Conservation (phyloP, 2,113 vertebrate species). For the Felis catus region F.catus_Fca126_mat1.0 CM031415.1:90022501-90023000, state of each 20-base stretch:
- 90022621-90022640: neutral
- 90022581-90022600: neutral
- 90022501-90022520: neutral
- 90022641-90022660: neutral
- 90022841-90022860: neutral
- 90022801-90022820: neutral
- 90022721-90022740: neutral
- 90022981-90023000: neutral
- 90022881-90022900: neutral
- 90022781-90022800: neutral
- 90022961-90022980: neutral
- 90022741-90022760: neutral
- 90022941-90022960: neutral
- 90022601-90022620: neutral
- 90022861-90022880: neutral
- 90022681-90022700: neutral
- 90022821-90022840: neutral
- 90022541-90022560: neutral
- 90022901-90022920: neutral
- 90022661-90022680: neutral
- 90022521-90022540: neutral
- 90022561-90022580: neutral
- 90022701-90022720: neutral
- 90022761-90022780: neutral
- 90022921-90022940: neutral